Conservation (phyloP, 2,797 vertebrate genomes). For the Chelmon rostratus region DNA sequence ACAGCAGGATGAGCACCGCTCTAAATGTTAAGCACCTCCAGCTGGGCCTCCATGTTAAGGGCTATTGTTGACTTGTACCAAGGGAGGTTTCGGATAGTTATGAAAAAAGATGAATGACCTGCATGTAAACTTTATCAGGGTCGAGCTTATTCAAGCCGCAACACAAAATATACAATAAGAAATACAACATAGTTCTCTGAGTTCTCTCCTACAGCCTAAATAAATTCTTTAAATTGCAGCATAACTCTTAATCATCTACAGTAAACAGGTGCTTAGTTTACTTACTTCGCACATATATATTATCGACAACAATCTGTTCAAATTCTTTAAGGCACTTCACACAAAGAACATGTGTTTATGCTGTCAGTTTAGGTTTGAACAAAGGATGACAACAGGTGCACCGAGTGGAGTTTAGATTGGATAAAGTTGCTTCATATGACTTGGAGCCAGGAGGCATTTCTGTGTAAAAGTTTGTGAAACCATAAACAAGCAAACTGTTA, state of each 20-base stretch:
- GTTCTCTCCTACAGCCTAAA: background rate
- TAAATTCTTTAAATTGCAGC: conserved; percentile 21
- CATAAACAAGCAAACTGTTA: conserved; percentile 80
- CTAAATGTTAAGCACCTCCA: conserved; percentile 83
- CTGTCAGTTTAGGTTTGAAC: conserved; percentile 66
- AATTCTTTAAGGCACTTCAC: conserved; percentile 47
- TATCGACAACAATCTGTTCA: conserved; percentile 63
- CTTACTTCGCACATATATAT: conserved; percentile 40
- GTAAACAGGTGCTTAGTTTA: conserved; percentile 24
- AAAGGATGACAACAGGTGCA: conserved; percentile 75
- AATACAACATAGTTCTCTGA: background rate
- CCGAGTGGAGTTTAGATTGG: conserved; percentile 62
- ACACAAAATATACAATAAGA: background rate
- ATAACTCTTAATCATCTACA: conserved; percentile 6
- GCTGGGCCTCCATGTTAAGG: conserved; percentile 81
- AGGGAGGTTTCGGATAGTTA: conserved; percentile 65
- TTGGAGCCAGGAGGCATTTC: conserved; percentile 68
- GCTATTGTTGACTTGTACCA: conserved; percentile 78
- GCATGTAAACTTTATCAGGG: conserved; percentile 42
- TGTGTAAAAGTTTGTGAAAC: conserved; percentile 80
- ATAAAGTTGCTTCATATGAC: conserved; percentile 73
- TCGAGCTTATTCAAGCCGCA: conserved; percentile 47
- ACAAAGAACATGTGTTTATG: conserved; percentile 55
- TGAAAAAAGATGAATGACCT: conserved; percentile 55
- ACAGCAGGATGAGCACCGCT: conserved; percentile 77